Evolutionary conservation across 2,113 vertebrate genomes (phyloP), one percentile per base, ranked within the genome.

Genomic region (Leuciscus idus): DNA sequence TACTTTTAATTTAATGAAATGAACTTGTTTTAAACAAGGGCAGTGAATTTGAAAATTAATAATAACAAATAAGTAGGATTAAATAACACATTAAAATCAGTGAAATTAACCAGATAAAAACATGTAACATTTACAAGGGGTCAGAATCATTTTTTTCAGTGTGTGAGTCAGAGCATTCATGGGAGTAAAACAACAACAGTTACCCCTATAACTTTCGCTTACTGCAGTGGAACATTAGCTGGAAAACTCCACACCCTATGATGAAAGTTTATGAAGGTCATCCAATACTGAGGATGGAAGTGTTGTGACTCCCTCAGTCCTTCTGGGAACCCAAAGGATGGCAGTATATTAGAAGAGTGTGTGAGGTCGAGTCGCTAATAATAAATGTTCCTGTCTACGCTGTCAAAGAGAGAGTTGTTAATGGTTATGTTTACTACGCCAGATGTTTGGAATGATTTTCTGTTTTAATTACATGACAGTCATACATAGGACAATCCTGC

Each of bases 371-470:
- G 62, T 26, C 6, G 30, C 28, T n/a, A 28, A 39, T 46, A 33
- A 81, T 70, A 57, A 84, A 85, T 76, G 23, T 70, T 72, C 52
- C 83, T 36, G 61, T 33, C 86, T 72, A 43, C 28, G 6, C 78
- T 78, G 77, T 39, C 83, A 85, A 81, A 43, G 84, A 85, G 55
- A 50, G 62, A 84, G 52, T 74, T 46, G 33, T 85, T 87, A 87
- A 89, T 87, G 86, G 73, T 78, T 85, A 73, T 87, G 86, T 89
- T 89, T 85, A 89, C 84, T 64, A 74, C 33, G 23, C 70, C 83
- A 87, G 77, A 83, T 85, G 72, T 80, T 68, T 87, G 72, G 61
- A 85, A 68, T 81, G 36, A 83, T 70, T 77, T 81, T 36, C 30
- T 52, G 57, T 59, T 83, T 73, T 78, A 81, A 85, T 87, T 81